These are phyloP conservation scores for Meandrina meandrites DNA, from an alignment of 92 coral and sea anemone species.

Conservation along the genomic window DNA sequence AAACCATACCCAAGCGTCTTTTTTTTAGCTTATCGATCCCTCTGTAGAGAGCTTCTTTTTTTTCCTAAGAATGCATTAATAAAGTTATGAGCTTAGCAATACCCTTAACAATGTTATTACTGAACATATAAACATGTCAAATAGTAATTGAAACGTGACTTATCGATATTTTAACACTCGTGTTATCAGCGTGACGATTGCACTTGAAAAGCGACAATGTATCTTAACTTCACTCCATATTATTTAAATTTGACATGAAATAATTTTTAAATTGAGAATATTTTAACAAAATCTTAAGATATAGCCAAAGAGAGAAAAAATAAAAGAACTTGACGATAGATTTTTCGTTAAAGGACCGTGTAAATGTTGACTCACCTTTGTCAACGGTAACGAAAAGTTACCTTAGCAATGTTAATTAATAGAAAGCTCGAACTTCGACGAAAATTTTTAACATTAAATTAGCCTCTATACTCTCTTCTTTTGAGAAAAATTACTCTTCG, in stretches of 20 bases:
- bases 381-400: neutral
- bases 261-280: neutral
- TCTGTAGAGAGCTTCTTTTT: no score
- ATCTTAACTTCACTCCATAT: neutral
- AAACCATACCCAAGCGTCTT: neutral
- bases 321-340: neutral
- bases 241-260: neutral
- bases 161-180: neutral
- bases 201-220: neutral
- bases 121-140: neutral
- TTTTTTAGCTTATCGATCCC: neutral
- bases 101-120: neutral
- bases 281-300: neutral
- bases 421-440: neutral
- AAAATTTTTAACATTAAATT: neutral
- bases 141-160: neutral
- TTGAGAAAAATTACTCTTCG: neutral
- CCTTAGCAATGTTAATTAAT: neutral
- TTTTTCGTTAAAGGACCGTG: no score
- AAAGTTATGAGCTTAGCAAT: neutral
- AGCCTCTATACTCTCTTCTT: neutral
- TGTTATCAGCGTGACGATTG: neutral
- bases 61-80: neutral
- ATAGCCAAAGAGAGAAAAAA: no score
- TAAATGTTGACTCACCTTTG: conserved; percentile 28